These are phyloP conservation scores for Hylaeus volcanicus DNA, from an alignment of 1,140 invertebrate genomes.

Conservation along the genomic window DNA sequence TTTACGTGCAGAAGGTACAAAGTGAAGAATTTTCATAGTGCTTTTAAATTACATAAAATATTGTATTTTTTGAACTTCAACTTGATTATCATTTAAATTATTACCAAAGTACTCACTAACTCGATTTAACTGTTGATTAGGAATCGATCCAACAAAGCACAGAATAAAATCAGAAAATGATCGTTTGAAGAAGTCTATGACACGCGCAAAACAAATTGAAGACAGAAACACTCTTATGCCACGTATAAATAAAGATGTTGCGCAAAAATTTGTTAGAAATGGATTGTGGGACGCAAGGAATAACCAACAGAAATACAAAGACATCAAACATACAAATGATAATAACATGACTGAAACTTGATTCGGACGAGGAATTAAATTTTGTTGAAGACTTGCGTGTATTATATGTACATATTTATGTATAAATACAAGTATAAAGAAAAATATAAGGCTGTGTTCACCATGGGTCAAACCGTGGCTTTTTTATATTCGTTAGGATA, in stretches of 20 bases:
- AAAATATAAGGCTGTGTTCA: neutral
- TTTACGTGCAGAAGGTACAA: constrained; percentile 74
- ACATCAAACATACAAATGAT: neutral
- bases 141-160: constrained; percentile 72
- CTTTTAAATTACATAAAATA: neutral
- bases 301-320: constrained; percentile 14
- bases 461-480: neutral
- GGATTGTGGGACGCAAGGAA: constrained; percentile 75
- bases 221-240: constrained; percentile 76
- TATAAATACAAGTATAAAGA: neutral
- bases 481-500: neutral
- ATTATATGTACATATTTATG: too few relatives aligned
- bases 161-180: constrained; percentile 77
- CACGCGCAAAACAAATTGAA: constrained; percentile 76
- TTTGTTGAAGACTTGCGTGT: too few relatives aligned
- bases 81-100: constrained; percentile 16
- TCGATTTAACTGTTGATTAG: constrained; percentile 54
- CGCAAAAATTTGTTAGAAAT: constrained; percentile 77
- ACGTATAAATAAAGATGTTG: constrained; percentile 74
- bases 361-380: neutral
- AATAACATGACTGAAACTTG: neutral
- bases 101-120: neutral
- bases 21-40: neutral
- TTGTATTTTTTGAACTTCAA: neutral
- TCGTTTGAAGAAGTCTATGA: constrained; percentile 76